Percentiles rank a stretch among this genome's conserved stretches.
Evolutionary conservation across 2,888 invertebrate species (phyloP).

Genomic region (Rhingia rostrata): DNA sequence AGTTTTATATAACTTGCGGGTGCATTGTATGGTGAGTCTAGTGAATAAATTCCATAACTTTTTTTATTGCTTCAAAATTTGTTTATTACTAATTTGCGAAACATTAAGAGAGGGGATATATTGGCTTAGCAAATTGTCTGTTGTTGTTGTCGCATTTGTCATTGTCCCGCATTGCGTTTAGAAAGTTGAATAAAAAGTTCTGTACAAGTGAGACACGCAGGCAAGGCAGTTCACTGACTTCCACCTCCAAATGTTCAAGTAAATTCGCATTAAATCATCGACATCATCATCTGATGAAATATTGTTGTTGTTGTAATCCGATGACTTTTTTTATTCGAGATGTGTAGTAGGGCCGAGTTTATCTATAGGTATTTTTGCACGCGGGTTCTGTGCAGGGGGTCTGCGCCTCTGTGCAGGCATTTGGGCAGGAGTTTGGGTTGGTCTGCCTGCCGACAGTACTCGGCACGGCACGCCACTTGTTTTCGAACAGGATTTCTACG

Average conservation of each 20-base stretch:
- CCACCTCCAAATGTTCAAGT: slow-evolving; percentile 51
- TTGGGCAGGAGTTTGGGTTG: slow-evolving; percentile 27
- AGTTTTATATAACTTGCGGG: slow-evolving; percentile 56
- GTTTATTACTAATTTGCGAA: slow-evolving; percentile 3
- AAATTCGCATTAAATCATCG: slow-evolving; percentile 69
- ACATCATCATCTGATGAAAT: slow-evolving; percentile 38
- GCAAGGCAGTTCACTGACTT: slow-evolving; percentile 73
- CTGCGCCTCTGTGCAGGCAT: slow-evolving; percentile 39
- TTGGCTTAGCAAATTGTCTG: no score
- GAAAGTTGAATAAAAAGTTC: slow-evolving; percentile 57
- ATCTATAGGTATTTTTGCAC: slow-evolving; percentile 43
- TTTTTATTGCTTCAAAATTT: slow-evolving; percentile 1
- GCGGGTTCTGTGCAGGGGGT: slow-evolving; percentile 67
- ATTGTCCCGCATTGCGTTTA: slow-evolving; percentile 38
- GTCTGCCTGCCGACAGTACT: slow-evolving; percentile 5
- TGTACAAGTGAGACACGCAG: slow-evolving; percentile 65
- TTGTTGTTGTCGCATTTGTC: background rate
- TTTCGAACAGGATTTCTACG: slow-evolving; percentile 47
- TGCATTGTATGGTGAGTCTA: slow-evolving; percentile 60
- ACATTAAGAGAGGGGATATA: background rate
- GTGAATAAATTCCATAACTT: slow-evolving; percentile 21
- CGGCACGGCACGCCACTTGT: slow-evolving; percentile 57
- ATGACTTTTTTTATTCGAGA: slow-evolving; percentile 24
- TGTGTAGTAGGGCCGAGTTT: slow-evolving; percentile 9
- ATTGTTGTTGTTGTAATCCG: slow-evolving; percentile 30